Base-by-base conservation (phyloP, 1,140 invertebrate genomes). In the Drosophila bocki region DNA sequence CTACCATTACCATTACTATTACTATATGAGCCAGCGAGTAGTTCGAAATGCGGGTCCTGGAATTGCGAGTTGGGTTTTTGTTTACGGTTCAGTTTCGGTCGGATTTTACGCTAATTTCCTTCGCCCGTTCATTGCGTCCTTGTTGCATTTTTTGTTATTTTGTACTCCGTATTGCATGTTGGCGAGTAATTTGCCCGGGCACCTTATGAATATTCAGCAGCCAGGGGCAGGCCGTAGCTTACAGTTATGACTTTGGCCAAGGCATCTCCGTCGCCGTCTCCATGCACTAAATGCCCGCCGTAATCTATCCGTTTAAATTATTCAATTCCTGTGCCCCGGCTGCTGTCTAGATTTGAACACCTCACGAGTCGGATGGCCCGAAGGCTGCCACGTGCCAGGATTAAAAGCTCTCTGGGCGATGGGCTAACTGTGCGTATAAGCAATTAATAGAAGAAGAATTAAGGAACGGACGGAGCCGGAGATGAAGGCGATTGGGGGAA, bases 101-200 rank as follows among this genome's bases (percentile, higher is more conserved):
- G 67, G 56, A 70, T 74, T 72, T 72, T 72, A 72, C 70, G 70
- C 71, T 75, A 75, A 75, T 75, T 75, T 75, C 70, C 39, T 61
- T 59, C 7, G 50, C 69, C 33, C 41, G 26, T 70, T 71, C 45
- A 71, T 47, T 75, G 71, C 48, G 57, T 41, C 48, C 50, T 47
- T 75, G 70, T 60, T 72, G 70, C 70, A 74, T 19, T 39, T 64
- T 70, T 69, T 65, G 22, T 22, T 19, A 39, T 44, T 39, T n/a
- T 7, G 22, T 15, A 17, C 8, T 32, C n/a, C 33, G 48, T 39
- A 39, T 75, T 62, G 71, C 71, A 75, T 75, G 71, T 53, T 75
- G 41, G 29, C 59, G 41, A 63, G 70, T 75, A 75, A 75, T 75
- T 75, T 75, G 41, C 22, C 50, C 35, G 19, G 35, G 45, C 61